Evolutionary conservation across 64 coral and sea anemone genomes (phyloP), one percentile per base, ranked within the genome.

Genomic region (Acropora tenuis): DNA sequence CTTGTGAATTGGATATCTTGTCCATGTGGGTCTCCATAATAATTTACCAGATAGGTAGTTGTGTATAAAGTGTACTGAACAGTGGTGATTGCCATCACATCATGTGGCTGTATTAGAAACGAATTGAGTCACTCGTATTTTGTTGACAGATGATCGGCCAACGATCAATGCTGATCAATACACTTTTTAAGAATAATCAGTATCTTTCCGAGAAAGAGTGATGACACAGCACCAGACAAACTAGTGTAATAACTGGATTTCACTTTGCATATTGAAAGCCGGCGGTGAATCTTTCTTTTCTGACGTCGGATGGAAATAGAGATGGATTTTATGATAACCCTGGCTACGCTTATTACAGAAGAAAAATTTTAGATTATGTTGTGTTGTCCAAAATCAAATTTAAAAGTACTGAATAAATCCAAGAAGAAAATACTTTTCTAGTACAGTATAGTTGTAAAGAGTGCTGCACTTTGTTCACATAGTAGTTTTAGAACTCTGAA

Each of bases 41-140:
- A 72, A 87, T 74, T 47, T 69, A 67, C 85, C 68, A 50, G 84
- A 87, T 0, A 87, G 50, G 50, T 87, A 66, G 66, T 45, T 88
- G 71, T 88, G 85, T 88, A 20, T 88, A 52, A 45, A 76, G 85
- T 88, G 85, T 88, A 52, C 74, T 1, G 71, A 88, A 20, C 46
- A 88, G 85, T 88, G 59, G 85, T 88, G 60, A 65, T 10, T 16
- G 16, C 8, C 1, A 16, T 8, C 0, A 0, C 8, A 1, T 65
- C 16, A 65, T 65, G 8, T 65, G 60, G 8, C 16, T 30, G 30
- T 30, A 30, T 30, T 30, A 30, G 30, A 30, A 30, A 30, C 30
- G 30, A 30, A 30, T 30, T 30, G 30, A 30, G 30, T 30, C 30
- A 30, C 30, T 30, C 30, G 30, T 30, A 30, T 30, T 30, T 30